Conservation (phyloP, 2,888 invertebrate genomes). For the Yponomeuta cagnagella region DNA sequence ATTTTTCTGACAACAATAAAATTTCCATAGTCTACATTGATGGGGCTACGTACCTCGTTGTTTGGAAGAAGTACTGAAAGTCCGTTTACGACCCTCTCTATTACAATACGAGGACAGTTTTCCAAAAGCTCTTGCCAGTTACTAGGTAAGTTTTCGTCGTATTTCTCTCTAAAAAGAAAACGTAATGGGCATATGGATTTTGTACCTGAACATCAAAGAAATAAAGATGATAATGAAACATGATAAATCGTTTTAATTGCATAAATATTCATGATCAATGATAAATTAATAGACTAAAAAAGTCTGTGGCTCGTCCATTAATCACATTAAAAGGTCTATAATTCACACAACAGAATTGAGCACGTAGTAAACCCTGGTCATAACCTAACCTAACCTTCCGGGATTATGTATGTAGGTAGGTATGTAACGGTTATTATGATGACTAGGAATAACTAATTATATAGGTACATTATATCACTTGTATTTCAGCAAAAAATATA, state of each 20-base stretch:
- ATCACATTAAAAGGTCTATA: no score
- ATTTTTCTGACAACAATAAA: not conserved
- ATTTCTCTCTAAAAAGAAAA: slow-evolving; percentile 67
- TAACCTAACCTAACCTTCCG: no score
- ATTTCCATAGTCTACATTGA: not conserved
- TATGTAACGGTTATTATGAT: no score
- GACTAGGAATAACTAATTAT: no score
- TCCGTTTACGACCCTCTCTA: slow-evolving; percentile 71
- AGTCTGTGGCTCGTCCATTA: no score
- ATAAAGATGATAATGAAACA: not conserved
- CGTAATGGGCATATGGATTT: not conserved
- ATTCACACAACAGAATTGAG: no score
- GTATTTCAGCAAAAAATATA: no score
- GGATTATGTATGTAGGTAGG: no score
- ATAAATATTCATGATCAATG: not conserved
- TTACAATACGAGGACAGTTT: slow-evolving; percentile 70
- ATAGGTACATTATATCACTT: no score
- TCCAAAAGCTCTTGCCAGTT: slow-evolving; percentile 81
- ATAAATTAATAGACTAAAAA: not conserved
- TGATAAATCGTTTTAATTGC: not conserved
- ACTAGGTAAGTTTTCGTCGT: slow-evolving; percentile 79
- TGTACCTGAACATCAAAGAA: not conserved
- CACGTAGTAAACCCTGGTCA: no score
- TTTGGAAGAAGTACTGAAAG: slow-evolving; percentile 65
- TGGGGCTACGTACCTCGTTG: slow-evolving; percentile 41